These are phyloP conservation scores for Rhea americana DNA, from an alignment of 2,113 vertebrate species.

Conservation along the genomic window DNA sequence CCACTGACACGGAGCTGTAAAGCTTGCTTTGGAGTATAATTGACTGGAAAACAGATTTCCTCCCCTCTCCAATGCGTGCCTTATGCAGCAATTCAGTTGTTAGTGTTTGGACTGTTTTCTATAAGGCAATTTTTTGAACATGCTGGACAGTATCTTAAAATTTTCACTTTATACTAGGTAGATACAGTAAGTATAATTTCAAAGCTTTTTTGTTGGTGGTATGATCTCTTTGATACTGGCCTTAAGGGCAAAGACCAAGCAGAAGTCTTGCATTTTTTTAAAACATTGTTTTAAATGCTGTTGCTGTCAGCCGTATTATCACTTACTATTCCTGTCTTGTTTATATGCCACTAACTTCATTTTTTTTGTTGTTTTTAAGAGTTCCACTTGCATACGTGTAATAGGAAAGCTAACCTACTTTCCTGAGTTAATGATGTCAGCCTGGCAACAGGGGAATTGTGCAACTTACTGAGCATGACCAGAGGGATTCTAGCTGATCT, in stretches of 20 bases:
- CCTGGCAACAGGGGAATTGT: neutral
- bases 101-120: neutral
- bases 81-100: neutral
- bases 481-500: neutral
- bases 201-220: neutral
- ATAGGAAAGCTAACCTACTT: neutral
- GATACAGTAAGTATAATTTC: neutral
- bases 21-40: neutral
- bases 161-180: fast-evolving
- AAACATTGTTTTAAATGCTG: neutral
- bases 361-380: neutral
- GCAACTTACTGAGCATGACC: fast-evolving
- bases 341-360: neutral
- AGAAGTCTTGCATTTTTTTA: neutral
- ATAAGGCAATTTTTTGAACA: neutral
- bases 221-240: neutral
- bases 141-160: neutral
- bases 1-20: too few relatives aligned
- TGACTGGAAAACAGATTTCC: neutral
- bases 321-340: fast-evolving
- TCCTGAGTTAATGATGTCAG: neutral
- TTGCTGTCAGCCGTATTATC: neutral
- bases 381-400: neutral
- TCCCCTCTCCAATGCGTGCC: neutral
- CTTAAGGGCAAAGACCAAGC: neutral